Evolutionary conservation across 2,888 invertebrate genomes (phyloP).

Genomic region (Muscina levida): DNA sequence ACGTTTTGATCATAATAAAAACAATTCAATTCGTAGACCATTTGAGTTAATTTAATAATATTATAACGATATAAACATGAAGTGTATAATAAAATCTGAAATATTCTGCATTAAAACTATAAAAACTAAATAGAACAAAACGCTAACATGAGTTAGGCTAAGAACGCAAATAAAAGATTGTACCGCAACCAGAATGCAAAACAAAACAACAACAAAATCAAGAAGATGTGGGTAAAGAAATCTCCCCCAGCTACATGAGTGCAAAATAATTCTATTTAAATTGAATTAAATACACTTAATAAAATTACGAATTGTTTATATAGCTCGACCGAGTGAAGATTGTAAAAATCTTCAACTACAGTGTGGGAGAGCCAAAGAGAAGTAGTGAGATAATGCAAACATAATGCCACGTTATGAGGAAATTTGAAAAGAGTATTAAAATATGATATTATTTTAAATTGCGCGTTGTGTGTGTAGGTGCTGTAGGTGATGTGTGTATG

Average conservation of each 20-base stretch:
- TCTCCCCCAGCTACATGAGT: not conserved
- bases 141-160: slow-evolving; percentile 11
- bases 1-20: too few species aligned
- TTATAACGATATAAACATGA: not conserved
- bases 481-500: too few species aligned
- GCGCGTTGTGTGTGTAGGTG: not conserved
- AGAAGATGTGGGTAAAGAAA: not conserved
- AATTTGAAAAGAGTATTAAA: not conserved
- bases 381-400: slow-evolving; percentile 11
- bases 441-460: not conserved
- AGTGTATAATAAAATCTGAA: slow-evolving; percentile 19
- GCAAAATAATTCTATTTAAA: slow-evolving; percentile 2
- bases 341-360: too few species aligned
- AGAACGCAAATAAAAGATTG: not conserved
- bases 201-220: not conserved
- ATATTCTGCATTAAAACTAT: slow-evolving; percentile 31
- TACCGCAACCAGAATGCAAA: slow-evolving; percentile 6
- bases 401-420: not conserved
- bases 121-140: slow-evolving; percentile 35
- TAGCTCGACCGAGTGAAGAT: not conserved
- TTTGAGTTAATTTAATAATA: slow-evolving; percentile 9
- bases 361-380: not conserved
- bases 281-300: slow-evolving; percentile 41
- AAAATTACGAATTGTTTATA: slow-evolving; percentile 41
- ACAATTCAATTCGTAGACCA: not conserved